A percentile compares a stretch with the other conserved stretches of the same genome.
Evolutionary conservation across 2,888 invertebrate species (phyloP).

Genomic region (Diabrotica balteata): DNA sequence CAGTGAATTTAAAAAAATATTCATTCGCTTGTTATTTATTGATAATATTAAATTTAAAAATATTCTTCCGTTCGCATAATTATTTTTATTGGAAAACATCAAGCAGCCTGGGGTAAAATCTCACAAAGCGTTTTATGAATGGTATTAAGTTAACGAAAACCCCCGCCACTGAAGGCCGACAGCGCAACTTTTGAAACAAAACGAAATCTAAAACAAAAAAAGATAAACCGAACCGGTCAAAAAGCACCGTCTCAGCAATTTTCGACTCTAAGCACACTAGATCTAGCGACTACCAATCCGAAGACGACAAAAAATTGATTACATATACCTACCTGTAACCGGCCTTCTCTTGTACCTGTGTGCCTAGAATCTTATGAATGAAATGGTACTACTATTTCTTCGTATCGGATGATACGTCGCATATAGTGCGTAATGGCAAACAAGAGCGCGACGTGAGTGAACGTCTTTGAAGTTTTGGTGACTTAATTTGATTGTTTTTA

Average conservation of each 20-base stretch:
- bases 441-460: slow-evolving; percentile 17
- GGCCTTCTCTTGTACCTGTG: slow-evolving; percentile 51
- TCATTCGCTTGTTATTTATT: no score
- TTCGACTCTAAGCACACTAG: slow-evolving; percentile 41
- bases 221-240: slow-evolving; percentile 53
- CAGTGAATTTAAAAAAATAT: no score
- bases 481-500: slow-evolving; percentile 19
- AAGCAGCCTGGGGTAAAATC: no score
- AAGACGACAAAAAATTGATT: slow-evolving; percentile 54
- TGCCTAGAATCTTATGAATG: slow-evolving; percentile 58
- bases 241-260: slow-evolving; percentile 46
- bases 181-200: slow-evolving; percentile 29
- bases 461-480: slow-evolving; percentile 28
- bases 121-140: background rate
- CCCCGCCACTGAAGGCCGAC: slow-evolving; percentile 21
- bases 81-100: no score
- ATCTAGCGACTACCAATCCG: slow-evolving; percentile 36
- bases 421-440: slow-evolving; percentile 41
- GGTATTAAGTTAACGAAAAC: background rate
- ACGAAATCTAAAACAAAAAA: slow-evolving; percentile 44
- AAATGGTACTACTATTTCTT: slow-evolving; percentile 57
- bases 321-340: slow-evolving; percentile 52
- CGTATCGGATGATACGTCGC: slow-evolving; percentile 48
- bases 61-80: no score
- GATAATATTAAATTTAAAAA: no score